Conservation (phyloP, 2,888 invertebrate species). For the Folsomia candida region DNA sequence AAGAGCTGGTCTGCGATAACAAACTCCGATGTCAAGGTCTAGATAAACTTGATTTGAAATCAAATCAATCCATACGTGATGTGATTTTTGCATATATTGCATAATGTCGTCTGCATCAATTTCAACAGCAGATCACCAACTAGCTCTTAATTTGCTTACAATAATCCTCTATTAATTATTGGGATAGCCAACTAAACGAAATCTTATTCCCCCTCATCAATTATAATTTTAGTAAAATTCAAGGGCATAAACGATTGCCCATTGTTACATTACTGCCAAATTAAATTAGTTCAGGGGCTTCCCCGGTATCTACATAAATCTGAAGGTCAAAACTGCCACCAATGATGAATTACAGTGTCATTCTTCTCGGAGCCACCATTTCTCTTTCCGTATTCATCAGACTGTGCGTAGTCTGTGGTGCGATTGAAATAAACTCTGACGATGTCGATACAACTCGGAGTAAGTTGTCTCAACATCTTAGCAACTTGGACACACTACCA, state of each 20-base stretch:
- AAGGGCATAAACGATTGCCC: neutral
- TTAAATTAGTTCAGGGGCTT: conserved; percentile 15
- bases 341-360: conserved; percentile 45
- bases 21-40: neutral
- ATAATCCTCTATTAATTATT: too few relatives aligned
- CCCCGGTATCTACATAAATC: conserved; percentile 8
- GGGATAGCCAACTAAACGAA: too few relatives aligned
- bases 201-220: too few relatives aligned
- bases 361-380: conserved; percentile 42
- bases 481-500: neutral
- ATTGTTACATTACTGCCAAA: too few relatives aligned
- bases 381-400: conserved; percentile 42
- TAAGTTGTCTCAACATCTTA: neutral
- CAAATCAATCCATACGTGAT: too few relatives aligned
- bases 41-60: too few relatives aligned
- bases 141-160: too few relatives aligned
- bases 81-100: too few relatives aligned
- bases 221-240: neutral
- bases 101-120: too few relatives aligned
- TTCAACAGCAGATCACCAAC: too few relatives aligned
- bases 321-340: neutral
- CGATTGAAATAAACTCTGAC: conserved; percentile 17
- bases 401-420: conserved; percentile 28
- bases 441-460: neutral
- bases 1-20: neutral